These are phyloP conservation scores for Eriocheir sinensis DNA, from an alignment of 1,140 invertebrate species.

Conservation along the genomic window DNA sequence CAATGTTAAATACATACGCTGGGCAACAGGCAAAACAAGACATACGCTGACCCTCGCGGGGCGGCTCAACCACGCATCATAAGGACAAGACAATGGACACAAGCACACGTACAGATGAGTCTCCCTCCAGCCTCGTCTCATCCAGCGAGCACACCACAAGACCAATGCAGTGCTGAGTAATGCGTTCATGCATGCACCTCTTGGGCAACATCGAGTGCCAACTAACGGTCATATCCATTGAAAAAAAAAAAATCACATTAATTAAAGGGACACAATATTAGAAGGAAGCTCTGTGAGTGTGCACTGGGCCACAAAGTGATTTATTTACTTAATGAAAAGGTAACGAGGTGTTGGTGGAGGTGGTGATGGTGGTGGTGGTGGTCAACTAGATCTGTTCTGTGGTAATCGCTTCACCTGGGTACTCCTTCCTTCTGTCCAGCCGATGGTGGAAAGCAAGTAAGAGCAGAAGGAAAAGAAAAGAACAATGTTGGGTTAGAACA, in stretches of 20 bases:
- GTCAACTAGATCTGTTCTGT: slow-evolving; percentile 77
- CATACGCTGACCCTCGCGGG: background rate
- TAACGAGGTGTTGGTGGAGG: slow-evolving; percentile 75
- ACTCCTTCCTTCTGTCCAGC: slow-evolving; percentile 75
- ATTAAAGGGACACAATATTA: background rate
- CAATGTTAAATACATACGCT: background rate
- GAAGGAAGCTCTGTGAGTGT: slow-evolving; percentile 62
- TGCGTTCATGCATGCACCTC: slow-evolving; percentile 3
- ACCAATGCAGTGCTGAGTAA: background rate
- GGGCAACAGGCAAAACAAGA: slow-evolving; percentile 5
- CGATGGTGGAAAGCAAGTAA: slow-evolving; percentile 56
- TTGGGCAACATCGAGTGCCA: background rate
- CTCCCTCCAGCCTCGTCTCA: background rate
- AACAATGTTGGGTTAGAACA: slow-evolving; percentile 60
- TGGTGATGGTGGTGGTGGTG: slow-evolving; percentile 76
- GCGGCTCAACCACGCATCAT: background rate
- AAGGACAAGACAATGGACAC: background rate
- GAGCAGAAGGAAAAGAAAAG: slow-evolving; percentile 38
- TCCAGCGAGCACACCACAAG: background rate
- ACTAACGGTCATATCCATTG: background rate
- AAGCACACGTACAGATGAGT: background rate
- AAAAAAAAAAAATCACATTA: too few relatives aligned
- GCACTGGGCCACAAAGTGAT: slow-evolving; percentile 67
- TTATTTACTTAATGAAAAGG: slow-evolving; percentile 77
- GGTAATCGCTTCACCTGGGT: slow-evolving; percentile 76